These are phyloP conservation scores for Ammospiza maritima DNA, from an alignment of 2,797 vertebrate genomes.

Conservation along the genomic window DNA sequence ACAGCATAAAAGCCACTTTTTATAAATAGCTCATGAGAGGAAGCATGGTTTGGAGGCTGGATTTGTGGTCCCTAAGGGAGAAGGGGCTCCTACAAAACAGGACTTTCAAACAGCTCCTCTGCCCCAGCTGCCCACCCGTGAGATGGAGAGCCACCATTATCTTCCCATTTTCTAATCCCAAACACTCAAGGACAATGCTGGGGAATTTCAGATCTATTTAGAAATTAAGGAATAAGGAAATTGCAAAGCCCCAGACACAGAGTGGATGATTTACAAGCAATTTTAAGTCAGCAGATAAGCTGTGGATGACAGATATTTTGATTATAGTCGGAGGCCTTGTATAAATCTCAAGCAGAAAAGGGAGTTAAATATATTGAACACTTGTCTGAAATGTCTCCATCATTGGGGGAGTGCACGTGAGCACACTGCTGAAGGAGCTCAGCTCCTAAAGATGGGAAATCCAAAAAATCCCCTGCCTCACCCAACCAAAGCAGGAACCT, in stretches of 20 bases:
- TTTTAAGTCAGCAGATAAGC: slow-evolving; percentile 1
- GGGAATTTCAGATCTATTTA: neutral
- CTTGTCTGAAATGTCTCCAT: neutral
- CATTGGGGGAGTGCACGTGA: neutral
- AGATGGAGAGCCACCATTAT: neutral
- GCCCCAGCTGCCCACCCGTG: neutral
- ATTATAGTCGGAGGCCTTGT: neutral
- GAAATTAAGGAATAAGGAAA: neutral
- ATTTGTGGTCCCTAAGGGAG: neutral
- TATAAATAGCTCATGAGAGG: neutral
- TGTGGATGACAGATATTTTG: slow-evolving; percentile 22
- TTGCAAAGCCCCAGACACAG: neutral
- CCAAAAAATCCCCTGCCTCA: neutral
- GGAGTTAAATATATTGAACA: neutral
- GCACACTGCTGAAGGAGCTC: neutral
- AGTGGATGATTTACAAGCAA: neutral
- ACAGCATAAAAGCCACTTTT: neutral
- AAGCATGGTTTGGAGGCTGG: neutral
- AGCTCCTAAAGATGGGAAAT: neutral
- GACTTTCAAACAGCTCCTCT: neutral
- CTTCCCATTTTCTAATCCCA: neutral
- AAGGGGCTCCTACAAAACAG: neutral
- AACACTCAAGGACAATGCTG: neutral
- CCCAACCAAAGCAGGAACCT: neutral
- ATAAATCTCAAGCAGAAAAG: neutral